Evolutionary conservation across 1,140 invertebrate genomes (phyloP).

Genomic region (Drosophila bipectinata): DNA sequence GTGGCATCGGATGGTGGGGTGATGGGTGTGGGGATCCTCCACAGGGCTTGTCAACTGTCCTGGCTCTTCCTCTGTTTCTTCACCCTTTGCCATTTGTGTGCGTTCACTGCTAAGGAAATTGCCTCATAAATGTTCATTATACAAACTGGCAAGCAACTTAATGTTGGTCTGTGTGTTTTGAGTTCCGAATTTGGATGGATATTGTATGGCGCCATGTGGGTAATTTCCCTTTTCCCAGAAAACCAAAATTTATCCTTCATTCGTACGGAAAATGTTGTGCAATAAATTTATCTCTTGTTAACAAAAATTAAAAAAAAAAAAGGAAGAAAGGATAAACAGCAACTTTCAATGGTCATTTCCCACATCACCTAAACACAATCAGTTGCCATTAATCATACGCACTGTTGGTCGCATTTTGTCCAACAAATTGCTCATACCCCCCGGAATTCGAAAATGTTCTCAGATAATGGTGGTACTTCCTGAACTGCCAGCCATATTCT

Average conservation of each 20-base stretch:
- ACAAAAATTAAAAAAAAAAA: conserved; percentile 6
- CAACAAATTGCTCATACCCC: conserved; percentile 21
- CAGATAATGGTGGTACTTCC: conserved; percentile 58
- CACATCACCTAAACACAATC: conserved; percentile 30
- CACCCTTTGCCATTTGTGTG: conserved; percentile 16
- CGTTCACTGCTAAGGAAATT: conserved; percentile 74
- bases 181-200: conserved; percentile 37
- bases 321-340: conserved; percentile 5
- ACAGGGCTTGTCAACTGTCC: conserved; percentile 61
- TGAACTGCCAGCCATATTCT: conserved; percentile 15
- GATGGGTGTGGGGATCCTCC: conserved; percentile 14
- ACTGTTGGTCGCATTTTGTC: conserved; percentile 49
- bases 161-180: conserved; percentile 14
- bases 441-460: conserved; percentile 41
- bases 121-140: conserved; percentile 82
- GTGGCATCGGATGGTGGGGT: not conserved
- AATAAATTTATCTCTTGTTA: conserved; percentile 40
- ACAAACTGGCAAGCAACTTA: conserved; percentile 29
- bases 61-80: conserved; percentile 3
- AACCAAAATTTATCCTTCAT: conserved; percentile 16
- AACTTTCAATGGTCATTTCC: conserved; percentile 8
- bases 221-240: conserved; percentile 20
- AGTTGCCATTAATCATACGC: conserved; percentile 64
- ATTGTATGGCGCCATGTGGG: conserved; percentile 23
- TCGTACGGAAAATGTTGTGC: conserved; percentile 24